Evolutionary conservation across 1,140 invertebrate genomes (phyloP).

Genomic region (Papilio helenus): DNA sequence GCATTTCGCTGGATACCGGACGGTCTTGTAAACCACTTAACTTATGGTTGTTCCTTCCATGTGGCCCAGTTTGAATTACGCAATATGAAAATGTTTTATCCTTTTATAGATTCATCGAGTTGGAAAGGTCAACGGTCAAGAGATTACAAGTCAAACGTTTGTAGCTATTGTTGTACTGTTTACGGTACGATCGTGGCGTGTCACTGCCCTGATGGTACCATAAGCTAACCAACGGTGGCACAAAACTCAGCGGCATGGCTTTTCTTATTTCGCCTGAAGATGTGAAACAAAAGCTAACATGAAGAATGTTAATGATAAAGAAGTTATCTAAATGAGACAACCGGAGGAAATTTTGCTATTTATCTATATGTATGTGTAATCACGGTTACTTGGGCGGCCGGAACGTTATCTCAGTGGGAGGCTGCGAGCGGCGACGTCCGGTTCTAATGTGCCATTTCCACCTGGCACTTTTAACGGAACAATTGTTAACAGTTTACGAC

Average conservation of each 20-base stretch:
- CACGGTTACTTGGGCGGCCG: not conserved
- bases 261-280: not conserved
- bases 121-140: not conserved
- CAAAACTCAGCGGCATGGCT: not conserved
- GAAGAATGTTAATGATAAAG: not conserved
- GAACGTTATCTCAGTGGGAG: constrained; percentile 17
- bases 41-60: not conserved
- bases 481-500: constrained; percentile 31
- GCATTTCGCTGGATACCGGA: not conserved
- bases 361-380: constrained; percentile 10
- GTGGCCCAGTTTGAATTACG: not conserved
- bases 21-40: not conserved
- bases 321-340: not conserved
- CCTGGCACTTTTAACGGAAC: constrained; percentile 20
- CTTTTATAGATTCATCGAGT: constrained; percentile 18
- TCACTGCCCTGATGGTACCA: not conserved
- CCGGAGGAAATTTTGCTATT: not conserved
- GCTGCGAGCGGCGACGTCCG: constrained; percentile 29
- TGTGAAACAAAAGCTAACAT: no score
- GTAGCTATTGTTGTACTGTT: not conserved
- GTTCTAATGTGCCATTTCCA: constrained; percentile 35
- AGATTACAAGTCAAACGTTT: not conserved
- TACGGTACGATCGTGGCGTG: not conserved
- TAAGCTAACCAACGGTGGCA: not conserved
- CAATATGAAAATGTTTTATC: not conserved